phyloP scores from a whole-genome alignment of 2,113 vertebrate species.

The Progne subis region DNA sequence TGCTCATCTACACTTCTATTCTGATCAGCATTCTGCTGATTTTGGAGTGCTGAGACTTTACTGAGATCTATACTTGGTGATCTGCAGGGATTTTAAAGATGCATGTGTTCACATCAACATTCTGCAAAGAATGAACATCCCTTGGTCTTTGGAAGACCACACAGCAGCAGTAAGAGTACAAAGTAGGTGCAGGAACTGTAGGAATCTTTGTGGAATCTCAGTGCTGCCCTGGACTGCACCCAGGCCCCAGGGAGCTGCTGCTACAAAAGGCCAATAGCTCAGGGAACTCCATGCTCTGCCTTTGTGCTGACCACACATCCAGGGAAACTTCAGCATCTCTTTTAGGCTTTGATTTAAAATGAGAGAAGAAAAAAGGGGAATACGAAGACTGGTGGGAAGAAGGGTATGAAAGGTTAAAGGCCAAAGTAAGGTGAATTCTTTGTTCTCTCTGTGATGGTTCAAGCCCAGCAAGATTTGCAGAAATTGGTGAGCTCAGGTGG shows the following conservation, averaged over 20 bases:
- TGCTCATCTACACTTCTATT: not conserved
- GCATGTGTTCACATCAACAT: not conserved
- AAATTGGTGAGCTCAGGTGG: not conserved
- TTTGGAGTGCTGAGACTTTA: not conserved
- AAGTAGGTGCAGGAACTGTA: not conserved
- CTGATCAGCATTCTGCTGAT: not conserved
- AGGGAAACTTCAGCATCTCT: not conserved
- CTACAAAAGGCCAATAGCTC: not conserved
- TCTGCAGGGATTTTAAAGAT: not conserved
- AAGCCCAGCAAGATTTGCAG: not conserved
- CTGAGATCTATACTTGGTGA: not conserved
- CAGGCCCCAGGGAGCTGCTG: not conserved
- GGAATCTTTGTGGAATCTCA: not conserved
- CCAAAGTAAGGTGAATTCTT: not conserved
- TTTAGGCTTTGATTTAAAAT: not conserved
- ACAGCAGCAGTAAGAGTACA: not conserved
- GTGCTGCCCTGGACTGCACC: not conserved
- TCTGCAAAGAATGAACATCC: not conserved
- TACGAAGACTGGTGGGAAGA: not conserved
- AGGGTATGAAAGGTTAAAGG: not conserved
- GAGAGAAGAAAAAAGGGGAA: not conserved
- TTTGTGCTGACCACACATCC: not conserved
- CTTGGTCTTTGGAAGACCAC: not conserved
- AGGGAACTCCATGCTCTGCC: not conserved
- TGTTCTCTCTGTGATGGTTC: not conserved